Evolutionary conservation across 2,113 vertebrate genomes (phyloP), one percentile per base, ranked within the genome.

Genomic region (Pseudonaja textilis): DNA sequence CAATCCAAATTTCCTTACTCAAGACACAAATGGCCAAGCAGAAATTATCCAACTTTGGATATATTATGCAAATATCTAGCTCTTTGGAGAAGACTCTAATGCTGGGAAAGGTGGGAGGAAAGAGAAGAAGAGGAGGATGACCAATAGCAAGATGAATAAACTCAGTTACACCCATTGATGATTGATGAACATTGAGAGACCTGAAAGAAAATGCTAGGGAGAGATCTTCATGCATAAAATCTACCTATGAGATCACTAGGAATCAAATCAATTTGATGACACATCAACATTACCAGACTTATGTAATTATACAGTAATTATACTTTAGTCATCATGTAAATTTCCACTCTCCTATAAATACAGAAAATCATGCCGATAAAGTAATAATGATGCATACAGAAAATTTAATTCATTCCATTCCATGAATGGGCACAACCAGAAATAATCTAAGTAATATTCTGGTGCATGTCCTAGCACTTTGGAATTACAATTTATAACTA

Each of bases 321-420:
- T 34, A 96, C 96, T 97, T 95, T 55, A 94, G 92, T 94, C 95
- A 96, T 96, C 94, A 96, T 96, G 95, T 81, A 97, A 95, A 94
- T 96, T 96, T 96, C 85, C 93, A 91, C 96, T 96, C 95, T 94
- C 94, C 95, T 56, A 96, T 94, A 89, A 23, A 61, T n/a, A n/a
- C n/a, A 96, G 93, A 45, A 91, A 95, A 94, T 74, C 89, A 16
- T 90, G 39, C 92, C 89, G 93, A 94, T 90, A 95, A 94, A 95
- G 90, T 94, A 94, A 91, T 96, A 88, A 95, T 96, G 94, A 95
- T 93, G 96, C 94, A 94, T 93, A 57, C 59, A 54, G 50, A 95
- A 87, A 93, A 92, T 96, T 94, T 97, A 94, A 93, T n/a, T 95
- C 90, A 87, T 94, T 95, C 89, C 94, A 89, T 94, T 91, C 85